phyloP scores from a whole-genome alignment of 2,888 invertebrate genomes.

The Seira musarum region DNA sequence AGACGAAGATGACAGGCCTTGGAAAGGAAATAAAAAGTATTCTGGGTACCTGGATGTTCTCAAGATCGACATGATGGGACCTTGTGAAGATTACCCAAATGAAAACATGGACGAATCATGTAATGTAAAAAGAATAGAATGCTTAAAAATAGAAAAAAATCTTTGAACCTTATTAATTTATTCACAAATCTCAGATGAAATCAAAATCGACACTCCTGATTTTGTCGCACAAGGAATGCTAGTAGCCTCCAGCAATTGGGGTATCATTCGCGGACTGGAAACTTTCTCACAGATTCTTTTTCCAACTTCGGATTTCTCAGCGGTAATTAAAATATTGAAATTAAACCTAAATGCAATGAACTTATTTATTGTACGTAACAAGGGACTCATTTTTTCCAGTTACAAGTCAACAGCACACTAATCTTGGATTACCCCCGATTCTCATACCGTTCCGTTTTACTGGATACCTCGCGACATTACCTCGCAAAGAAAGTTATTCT shows the following conservation, averaged over 20 bases:
- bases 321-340: too few species aligned
- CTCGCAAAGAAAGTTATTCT: constrained; percentile 80
- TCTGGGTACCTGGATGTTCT: constrained; percentile 74
- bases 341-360: not conserved
- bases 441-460: constrained; percentile 84
- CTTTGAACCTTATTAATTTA: too few species aligned
- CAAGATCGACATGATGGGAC: constrained; percentile 76
- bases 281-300: constrained; percentile 85
- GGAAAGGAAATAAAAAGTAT: constrained; percentile 70
- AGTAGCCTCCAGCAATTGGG: constrained; percentile 80
- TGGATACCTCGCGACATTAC: constrained; percentile 92
- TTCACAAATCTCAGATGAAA: constrained; percentile 65
- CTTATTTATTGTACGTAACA: not conserved
- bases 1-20: constrained; percentile 35
- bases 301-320: constrained; percentile 71
- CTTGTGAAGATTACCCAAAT: constrained; percentile 80
- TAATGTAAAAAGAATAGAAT: too few species aligned
- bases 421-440: constrained; percentile 86
- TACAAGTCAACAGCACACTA: constrained; percentile 79
- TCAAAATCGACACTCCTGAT: constrained; percentile 71
- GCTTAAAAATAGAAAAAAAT: too few species aligned
- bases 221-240: constrained; percentile 70
- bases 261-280: constrained; percentile 87
- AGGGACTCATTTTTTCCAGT: constrained; percentile 74
- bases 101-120: constrained; percentile 85